Base-by-base conservation (phyloP, 2,888 invertebrate genomes). In the Amitus sp. region DNA sequence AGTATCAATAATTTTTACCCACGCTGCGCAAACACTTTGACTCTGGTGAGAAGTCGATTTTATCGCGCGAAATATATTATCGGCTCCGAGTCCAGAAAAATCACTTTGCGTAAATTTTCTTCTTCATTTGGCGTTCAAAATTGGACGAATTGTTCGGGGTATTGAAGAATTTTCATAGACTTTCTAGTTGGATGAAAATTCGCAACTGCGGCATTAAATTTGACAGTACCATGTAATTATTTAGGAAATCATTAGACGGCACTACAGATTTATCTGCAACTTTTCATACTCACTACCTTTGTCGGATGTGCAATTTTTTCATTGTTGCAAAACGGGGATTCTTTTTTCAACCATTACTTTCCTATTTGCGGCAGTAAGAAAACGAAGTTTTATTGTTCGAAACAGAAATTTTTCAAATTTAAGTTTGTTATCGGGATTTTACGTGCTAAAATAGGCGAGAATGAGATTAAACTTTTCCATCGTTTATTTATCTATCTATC, bases 31-130 rank as follows among this genome's bases (percentile, higher is more conserved):
- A 18, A 40, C 42, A 47, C 50, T 54, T 54, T 57, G 52, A 63
- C 55, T 45, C 48, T 48, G 10, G 12, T 20, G 15, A 27, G 43
- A 55, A 50, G 59, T 56, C 56, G 56, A 60, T 64, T 64, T 64
- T 56, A 59, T 50, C 53, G 49, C 56, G 13, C 37, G 17, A 13
- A 46, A 55, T 52, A 52, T 48, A 56, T 60, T 34, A 56, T 33
- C 53, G n/a, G n/a, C n/a, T n/a, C n/a, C n/a, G n/a, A n/a, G n/a
- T n/a, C n/a, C n/a, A n/a, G n/a, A n/a, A n/a, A n/a, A n/a, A n/a
- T n/a, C n/a, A n/a, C n/a, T n/a, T n/a, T n/a, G n/a, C 54, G 55
- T 58, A 51, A 45, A 54, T 51, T 53, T 15, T 34, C 49, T 47
- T 58, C 50, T 57, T 54, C 51, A 58, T 39, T 27, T 6, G 10